Base-by-base conservation (phyloP, 2,888 invertebrate genomes). In the Dryadula phaetusa region DNA sequence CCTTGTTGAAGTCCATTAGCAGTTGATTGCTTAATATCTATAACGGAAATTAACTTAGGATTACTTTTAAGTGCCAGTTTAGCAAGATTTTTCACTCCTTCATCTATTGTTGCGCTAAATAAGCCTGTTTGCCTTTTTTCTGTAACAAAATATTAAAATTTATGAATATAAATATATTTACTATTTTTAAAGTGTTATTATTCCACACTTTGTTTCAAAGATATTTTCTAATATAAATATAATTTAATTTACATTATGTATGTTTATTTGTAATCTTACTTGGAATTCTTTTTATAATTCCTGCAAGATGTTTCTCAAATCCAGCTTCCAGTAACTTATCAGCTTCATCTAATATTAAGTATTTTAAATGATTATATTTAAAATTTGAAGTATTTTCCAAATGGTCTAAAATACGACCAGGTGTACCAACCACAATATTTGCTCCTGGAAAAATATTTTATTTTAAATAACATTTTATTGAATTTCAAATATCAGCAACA, bases 91-190 rank as follows among this genome's bases (percentile, higher is more conserved):
- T 98, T 96, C 2, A 97, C 97, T 88, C 97, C 97, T 68, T 96
- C 94, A 20, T 98, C 98, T 80, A 98, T 96, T n/a, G 99, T 99
- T n/a, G 99, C 99, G 81, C 98, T 98, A 85, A 99, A 99, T 68
- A 99, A 85, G 95, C 99, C 96, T 0, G 99, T 99, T 92, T 99
- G 99, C 64, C 99, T 94, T 60, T 95, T 95, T 88, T 96, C 98
- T 98, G 82, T 66, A 42, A 37, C 16, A 4, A 8, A 10, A 10
- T 16, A 52, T n/a, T 8, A 4, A 10, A 20, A 46, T 10, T n/a
- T n/a, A n/a, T n/a, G n/a, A n/a, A n/a, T n/a, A n/a, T n/a, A n/a
- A n/a, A n/a, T n/a, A n/a, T n/a, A n/a, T n/a, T n/a, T n/a, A n/a
- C n/a, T n/a, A n/a, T n/a, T n/a, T n/a, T n/a, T n/a, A n/a, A n/a